phyloP scores from a whole-genome alignment of 2,888 invertebrate genomes.

The Tromatobia lineatoria region DNA sequence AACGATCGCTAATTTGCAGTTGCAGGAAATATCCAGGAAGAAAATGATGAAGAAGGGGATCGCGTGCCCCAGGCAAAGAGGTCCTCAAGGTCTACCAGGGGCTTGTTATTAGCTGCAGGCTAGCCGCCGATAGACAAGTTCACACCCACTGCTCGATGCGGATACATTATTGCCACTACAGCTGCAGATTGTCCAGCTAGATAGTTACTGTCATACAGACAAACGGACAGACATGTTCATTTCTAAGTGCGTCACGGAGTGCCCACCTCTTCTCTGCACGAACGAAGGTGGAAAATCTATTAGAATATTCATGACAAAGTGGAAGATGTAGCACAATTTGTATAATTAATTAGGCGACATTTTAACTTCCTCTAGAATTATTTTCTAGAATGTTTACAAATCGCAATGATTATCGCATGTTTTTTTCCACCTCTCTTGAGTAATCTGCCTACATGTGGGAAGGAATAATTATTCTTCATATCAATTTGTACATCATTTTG shows the following conservation, averaged over 20 bases:
- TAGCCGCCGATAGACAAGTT: background rate
- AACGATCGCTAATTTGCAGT: background rate
- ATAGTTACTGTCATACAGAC: background rate
- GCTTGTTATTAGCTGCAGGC: slow-evolving; percentile 38
- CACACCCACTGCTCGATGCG: slow-evolving; percentile 21
- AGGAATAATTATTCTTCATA: too few species aligned
- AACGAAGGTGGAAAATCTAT: background rate
- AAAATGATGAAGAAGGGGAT: slow-evolving; percentile 23
- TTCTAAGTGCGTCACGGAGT: background rate
- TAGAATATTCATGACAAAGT: background rate
- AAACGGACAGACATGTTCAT: background rate
- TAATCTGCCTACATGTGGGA: too few species aligned
- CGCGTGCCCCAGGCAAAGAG: slow-evolving; percentile 11
- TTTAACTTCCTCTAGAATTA: background rate
- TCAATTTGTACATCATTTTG: too few species aligned
- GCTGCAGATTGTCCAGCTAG: background rate
- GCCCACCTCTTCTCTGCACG: background rate
- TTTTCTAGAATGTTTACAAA: background rate
- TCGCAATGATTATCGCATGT: background rate
- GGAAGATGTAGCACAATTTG: too few species aligned
- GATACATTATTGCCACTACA: slow-evolving; percentile 16
- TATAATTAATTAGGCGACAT: slow-evolving; percentile 1
- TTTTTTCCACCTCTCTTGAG: background rate
- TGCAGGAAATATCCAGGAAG: background rate
- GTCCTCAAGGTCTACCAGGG: slow-evolving; percentile 46